Percentiles rank a stretch among this genome's conserved stretches.
These are phyloP conservation scores for Aphyosemion australe DNA, from an alignment of 2,113 vertebrate genomes.

Conservation along the genomic window DNA sequence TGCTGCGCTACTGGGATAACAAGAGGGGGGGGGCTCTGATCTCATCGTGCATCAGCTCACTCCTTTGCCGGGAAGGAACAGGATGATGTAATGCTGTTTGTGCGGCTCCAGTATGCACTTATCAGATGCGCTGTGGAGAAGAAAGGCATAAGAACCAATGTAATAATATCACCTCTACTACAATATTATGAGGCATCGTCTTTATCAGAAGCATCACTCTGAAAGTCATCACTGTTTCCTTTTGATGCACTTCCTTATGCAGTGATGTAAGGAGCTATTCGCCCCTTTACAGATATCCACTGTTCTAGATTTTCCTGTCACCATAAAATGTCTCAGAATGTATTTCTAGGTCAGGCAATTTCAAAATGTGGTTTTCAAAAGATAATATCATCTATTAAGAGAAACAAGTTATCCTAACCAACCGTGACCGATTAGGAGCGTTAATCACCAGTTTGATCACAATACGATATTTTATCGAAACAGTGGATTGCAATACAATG, in stretches of 20 bases:
- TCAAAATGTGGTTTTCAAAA: too few relatives aligned
- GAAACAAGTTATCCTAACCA: too few relatives aligned
- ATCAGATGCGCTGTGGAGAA: conserved; percentile 53
- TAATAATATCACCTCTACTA: conserved; percentile 44
- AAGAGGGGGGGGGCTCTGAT: conserved; percentile 61
- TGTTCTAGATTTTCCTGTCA: too few relatives aligned
- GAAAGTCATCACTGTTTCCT: conserved; percentile 17
- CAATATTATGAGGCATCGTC: conserved; percentile 39
- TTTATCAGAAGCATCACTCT: conserved; percentile 50
- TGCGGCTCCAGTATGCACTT: conserved; percentile 63
- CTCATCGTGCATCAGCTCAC: conserved; percentile 63
- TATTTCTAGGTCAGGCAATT: too few relatives aligned
- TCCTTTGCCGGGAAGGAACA: conserved; percentile 67
- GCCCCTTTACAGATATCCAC: too few relatives aligned
- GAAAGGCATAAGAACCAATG: conserved; percentile 36
- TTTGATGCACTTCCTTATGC: not conserved
- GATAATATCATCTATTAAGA: too few relatives aligned
- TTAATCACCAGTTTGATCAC: too few relatives aligned
- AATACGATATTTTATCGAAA: too few relatives aligned
- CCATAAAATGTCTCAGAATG: too few relatives aligned
- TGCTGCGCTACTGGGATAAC: conserved; percentile 61
- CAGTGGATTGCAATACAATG: too few relatives aligned
- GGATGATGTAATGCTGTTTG: conserved; percentile 80
- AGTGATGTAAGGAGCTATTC: too few relatives aligned
- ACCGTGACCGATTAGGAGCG: too few relatives aligned